Percentiles rank a stretch among this genome's conserved stretches.
Evolutionary conservation across 2,113 vertebrate genomes (phyloP).

Genomic region (Heterocephalus glaber): DNA sequence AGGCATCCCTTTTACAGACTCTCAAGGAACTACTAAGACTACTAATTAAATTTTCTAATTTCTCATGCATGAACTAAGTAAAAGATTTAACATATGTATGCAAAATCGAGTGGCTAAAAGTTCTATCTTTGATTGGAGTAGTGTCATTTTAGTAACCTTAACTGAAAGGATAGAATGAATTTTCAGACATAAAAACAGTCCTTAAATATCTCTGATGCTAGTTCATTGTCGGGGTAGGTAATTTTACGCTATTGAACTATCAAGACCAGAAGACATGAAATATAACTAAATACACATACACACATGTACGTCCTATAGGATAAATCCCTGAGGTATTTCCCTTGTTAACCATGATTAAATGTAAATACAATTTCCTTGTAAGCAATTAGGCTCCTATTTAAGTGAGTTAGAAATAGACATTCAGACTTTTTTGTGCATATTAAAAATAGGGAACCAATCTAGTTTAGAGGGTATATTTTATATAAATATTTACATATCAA

Average conservation of each 20-base stretch:
- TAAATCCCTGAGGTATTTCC: background rate
- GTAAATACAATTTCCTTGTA: background rate
- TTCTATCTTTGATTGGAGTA: background rate
- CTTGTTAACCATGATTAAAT: background rate
- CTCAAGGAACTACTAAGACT: background rate
- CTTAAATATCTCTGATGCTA: background rate
- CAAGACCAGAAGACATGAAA: background rate
- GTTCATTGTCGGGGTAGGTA: background rate
- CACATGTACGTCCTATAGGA: background rate
- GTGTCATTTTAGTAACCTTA: background rate
- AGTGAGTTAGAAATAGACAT: background rate
- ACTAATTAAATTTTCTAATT: background rate
- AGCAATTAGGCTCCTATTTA: background rate
- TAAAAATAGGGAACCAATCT: background rate
- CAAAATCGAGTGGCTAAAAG: background rate
- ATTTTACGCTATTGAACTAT: background rate
- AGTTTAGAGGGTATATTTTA: background rate
- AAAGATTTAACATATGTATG: slow-evolving; percentile 28
- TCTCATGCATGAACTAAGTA: background rate
- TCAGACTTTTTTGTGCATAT: background rate
- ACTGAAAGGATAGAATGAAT: background rate
- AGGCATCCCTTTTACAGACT: background rate
- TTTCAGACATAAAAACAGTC: background rate
- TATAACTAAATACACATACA: background rate
- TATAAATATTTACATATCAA: background rate